Conservation (phyloP, 2,797 vertebrate genomes). For the Pseudocheirus occidentalis region DNA sequence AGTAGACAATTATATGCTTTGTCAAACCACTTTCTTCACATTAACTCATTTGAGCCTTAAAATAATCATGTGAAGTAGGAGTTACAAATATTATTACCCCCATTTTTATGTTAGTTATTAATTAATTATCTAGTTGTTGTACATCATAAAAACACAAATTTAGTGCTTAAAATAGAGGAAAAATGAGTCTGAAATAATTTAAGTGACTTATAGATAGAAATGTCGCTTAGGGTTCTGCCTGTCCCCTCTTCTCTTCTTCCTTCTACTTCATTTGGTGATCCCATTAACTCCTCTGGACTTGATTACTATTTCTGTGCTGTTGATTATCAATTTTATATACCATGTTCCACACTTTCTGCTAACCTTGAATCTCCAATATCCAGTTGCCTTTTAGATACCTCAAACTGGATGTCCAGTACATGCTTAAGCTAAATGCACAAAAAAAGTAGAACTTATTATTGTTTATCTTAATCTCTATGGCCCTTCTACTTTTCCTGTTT, state of each 20-base stretch:
- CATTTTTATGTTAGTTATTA: neutral
- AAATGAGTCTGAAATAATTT: neutral
- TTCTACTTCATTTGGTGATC: neutral
- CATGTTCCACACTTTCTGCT: neutral
- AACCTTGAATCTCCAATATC: neutral
- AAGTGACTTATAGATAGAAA: neutral
- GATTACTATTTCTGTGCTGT: neutral
- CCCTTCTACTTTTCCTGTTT: neutral
- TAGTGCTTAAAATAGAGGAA: neutral
- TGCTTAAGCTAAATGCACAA: neutral
- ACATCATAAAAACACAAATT: neutral
- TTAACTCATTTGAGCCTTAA: neutral
- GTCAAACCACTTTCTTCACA: neutral
- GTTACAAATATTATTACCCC: neutral
- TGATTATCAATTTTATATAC: too few relatives aligned
- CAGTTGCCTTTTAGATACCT: neutral
- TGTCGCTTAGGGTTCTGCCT: neutral
- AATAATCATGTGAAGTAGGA: neutral
- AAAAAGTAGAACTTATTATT: neutral
- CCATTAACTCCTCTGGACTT: neutral
- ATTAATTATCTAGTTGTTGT: neutral
- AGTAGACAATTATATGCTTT: neutral
- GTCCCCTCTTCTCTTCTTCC: neutral
- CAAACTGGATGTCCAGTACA: too few relatives aligned
- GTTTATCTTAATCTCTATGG: neutral